These are phyloP conservation scores for Cuculus canorus DNA, from an alignment of 2,797 vertebrate species.

Conservation along the genomic window DNA sequence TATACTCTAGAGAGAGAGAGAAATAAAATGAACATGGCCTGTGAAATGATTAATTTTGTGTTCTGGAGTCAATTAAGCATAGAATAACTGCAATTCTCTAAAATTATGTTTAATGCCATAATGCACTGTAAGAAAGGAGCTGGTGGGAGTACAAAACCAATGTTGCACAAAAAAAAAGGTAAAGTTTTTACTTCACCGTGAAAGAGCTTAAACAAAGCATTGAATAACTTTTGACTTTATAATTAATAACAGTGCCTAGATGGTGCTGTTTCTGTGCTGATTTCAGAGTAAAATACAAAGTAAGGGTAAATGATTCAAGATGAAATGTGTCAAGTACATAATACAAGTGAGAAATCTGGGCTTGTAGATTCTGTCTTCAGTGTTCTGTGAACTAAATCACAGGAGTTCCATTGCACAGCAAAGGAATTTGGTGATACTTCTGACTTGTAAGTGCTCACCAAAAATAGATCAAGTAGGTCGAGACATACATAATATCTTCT, in stretches of 20 bases:
- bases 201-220: neutral
- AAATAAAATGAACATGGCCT: conserved; percentile 51
- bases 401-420: too few species aligned
- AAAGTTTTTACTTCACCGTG: neutral
- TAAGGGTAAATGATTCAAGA: neutral
- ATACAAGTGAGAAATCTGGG: neutral
- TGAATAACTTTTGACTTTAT: neutral
- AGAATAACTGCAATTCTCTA: conserved; percentile 35
- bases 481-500: neutral
- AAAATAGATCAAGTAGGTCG: neutral
- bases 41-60: conserved; percentile 62
- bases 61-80: conserved; percentile 48
- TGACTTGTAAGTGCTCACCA: neutral
- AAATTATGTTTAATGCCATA: conserved; percentile 44
- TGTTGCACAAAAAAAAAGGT: neutral
- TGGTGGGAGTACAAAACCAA: conserved; percentile 29
- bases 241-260: neutral
- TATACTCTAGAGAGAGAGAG: neutral
- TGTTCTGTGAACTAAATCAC: neutral
- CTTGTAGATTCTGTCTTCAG: neutral
- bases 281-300: neutral
- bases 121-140: conserved; percentile 35
- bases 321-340: neutral
- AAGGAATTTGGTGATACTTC: neutral
- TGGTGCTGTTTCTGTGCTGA: neutral